Percentiles rank a stretch among this genome's conserved stretches.
Conservation (phyloP, 1,140 invertebrate species). For the Leguminivora glycinivorella region DNA sequence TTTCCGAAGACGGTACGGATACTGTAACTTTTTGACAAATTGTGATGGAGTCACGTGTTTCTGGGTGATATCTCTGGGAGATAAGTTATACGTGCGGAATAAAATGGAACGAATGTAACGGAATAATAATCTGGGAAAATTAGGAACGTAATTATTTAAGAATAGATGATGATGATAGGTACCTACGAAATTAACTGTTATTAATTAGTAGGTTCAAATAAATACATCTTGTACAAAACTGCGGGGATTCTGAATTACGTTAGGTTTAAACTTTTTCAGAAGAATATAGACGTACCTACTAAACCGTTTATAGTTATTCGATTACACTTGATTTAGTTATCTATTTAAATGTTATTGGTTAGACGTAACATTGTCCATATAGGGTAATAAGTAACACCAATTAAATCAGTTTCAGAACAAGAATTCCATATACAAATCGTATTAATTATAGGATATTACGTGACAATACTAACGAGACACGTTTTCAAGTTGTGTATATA, state of each 20-base stretch:
- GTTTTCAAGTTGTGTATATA: no score
- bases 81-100: not conserved
- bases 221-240: no score
- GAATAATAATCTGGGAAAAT: not conserved
- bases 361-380: not conserved
- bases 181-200: not conserved
- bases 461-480: not conserved
- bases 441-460: not conserved
- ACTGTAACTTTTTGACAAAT: constrained; percentile 29
- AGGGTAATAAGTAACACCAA: no score
- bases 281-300: no score
- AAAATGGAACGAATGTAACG: not conserved
- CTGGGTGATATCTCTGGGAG: constrained; percentile 3
- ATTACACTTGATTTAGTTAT: not conserved
- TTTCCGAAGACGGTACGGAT: constrained; percentile 18
- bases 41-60: constrained; percentile 28
- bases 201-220: no score
- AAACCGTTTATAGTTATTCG: no score
- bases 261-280: no score
- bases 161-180: not conserved
- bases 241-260: no score
- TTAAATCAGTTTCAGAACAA: not conserved
- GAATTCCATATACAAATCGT: not conserved
- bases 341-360: not conserved
- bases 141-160: not conserved